These are phyloP conservation scores for Cotesia congregata DNA, from an alignment of 2,888 invertebrate species.

Conservation along the genomic window DNA sequence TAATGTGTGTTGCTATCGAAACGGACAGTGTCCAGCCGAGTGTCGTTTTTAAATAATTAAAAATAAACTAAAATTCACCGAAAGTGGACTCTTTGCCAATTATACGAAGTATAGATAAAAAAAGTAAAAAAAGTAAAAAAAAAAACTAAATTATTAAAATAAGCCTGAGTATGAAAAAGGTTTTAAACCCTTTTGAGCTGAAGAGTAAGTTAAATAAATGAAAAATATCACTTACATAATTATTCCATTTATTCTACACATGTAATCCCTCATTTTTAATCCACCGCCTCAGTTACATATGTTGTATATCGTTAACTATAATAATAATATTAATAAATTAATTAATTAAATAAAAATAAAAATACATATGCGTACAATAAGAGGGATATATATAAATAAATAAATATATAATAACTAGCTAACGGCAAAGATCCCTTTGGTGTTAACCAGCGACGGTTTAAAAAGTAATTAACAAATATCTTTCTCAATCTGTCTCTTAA, in stretches of 20 bases:
- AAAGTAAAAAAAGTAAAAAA: conserved; percentile 25
- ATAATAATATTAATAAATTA: conserved; percentile 35
- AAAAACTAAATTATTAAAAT: conserved; percentile 20
- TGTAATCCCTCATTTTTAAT: conserved; percentile 45
- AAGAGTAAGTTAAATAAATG: conserved; percentile 26
- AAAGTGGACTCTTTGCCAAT: conserved; percentile 43
- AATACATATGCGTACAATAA: conserved; percentile 26
- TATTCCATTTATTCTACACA: conserved; percentile 45
- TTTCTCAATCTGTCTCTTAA: conserved; percentile 38
- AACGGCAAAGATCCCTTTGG: conserved; percentile 49
- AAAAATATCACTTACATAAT: conserved; percentile 39
- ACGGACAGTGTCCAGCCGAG: conserved; percentile 46
- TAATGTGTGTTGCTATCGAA: conserved; percentile 62
- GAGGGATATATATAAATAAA: conserved; percentile 5
- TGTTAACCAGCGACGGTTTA: conserved; percentile 36
- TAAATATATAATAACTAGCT: conserved; percentile 29
- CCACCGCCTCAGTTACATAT: conserved; percentile 41
- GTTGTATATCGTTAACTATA: conserved; percentile 6
- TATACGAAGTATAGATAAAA: conserved; percentile 1
- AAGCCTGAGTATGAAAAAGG: neutral
- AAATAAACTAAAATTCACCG: conserved; percentile 30
- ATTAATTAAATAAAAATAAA: conserved; percentile 25
- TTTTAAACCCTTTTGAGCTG: conserved; percentile 36
- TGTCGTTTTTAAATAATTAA: conserved; percentile 23
- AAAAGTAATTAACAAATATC: conserved; percentile 42